Evolutionary conservation across 2,797 vertebrate species (phyloP).

Genomic region (Sebastes trivittatus): DNA sequence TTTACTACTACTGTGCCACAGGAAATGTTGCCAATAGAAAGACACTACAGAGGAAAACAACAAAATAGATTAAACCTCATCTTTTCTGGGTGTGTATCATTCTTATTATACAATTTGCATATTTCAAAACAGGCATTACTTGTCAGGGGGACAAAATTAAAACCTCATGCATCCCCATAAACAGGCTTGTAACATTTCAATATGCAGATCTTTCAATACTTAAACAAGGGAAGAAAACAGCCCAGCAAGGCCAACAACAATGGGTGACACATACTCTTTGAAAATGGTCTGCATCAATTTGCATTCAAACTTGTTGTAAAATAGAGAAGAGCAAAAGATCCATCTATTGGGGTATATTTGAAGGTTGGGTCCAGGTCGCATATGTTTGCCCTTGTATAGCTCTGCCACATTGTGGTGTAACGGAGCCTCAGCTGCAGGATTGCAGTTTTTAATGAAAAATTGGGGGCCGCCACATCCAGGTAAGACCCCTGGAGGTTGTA

Average conservation of each 20-base stretch:
- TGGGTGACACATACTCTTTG: slow-evolving; percentile 25
- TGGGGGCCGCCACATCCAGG: slow-evolving; percentile 80
- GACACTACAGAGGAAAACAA: neutral
- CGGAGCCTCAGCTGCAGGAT: slow-evolving; percentile 85
- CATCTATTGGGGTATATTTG: slow-evolving; percentile 70
- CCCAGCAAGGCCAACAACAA: slow-evolving; percentile 54
- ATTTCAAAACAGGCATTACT: neutral
- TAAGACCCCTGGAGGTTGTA: slow-evolving; percentile 81
- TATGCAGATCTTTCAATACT: slow-evolving; percentile 42
- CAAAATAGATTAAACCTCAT: neutral
- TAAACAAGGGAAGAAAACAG: slow-evolving; percentile 53
- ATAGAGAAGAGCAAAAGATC: slow-evolving; percentile 66
- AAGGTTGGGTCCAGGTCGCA: slow-evolving; percentile 81
- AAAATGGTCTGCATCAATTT: slow-evolving; percentile 72
- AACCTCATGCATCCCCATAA: neutral
- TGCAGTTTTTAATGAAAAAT: slow-evolving; percentile 86
- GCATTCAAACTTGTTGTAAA: slow-evolving; percentile 79
- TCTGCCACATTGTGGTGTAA: slow-evolving; percentile 81
- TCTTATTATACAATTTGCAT: neutral
- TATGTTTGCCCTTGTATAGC: slow-evolving; percentile 84
- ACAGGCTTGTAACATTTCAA: slow-evolving; percentile 24
- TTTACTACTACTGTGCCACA: neutral
- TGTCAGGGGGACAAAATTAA: neutral
- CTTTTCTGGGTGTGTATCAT: neutral
- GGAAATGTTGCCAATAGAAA: neutral